Base-by-base conservation (phyloP, 1,140 invertebrate genomes). In the Platyura marginata region DNA sequence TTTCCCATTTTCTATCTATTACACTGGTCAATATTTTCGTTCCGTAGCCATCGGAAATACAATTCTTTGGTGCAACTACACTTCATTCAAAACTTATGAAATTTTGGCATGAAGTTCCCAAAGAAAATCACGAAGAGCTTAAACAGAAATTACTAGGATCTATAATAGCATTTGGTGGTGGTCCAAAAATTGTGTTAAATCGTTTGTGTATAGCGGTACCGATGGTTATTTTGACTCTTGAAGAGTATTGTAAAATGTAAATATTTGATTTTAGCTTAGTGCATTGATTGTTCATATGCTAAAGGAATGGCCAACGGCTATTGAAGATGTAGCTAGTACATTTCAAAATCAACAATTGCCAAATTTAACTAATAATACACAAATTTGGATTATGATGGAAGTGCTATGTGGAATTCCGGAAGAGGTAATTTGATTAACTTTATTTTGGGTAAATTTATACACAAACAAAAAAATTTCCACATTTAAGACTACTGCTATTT, bases 1-100 rank as follows among this genome's bases (percentile, higher is more conserved):
- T 19, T 16, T 3, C 15, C 13, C 10, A 37, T 19, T 11, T 37
- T 37, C 3, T 19, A 19, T 18, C 20, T 34, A 4, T 41, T 34
- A 38, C 22, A 22, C 4, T 13, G 20, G 11, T 22, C 13, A 11
- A 22, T 13, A 19, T n/a, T n/a, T n/a, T n/a, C n/a, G n/a, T n/a
- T n/a, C n/a, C n/a, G n/a, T 44, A 92, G 86, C 66, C 73, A 35
- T 72, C 75, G 42, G 87, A 92, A 66, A 79, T 89, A 3, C 87
- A 92, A 61, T 93, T 88, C 65, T 95, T 89, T 72, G 90, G 81
- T 43, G 88, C 89, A 6, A 86, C 79, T 40, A 88, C 85, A 38
- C 61, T 94, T 32, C 81, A 93, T 52, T 71, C 75, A 0, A 94
- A 94, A 64, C 73, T 94, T 29, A 75, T 84, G 46, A 80, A 82